These are phyloP conservation scores for Seira musarum DNA, from an alignment of 2,888 invertebrate species.

Conservation along the genomic window DNA sequence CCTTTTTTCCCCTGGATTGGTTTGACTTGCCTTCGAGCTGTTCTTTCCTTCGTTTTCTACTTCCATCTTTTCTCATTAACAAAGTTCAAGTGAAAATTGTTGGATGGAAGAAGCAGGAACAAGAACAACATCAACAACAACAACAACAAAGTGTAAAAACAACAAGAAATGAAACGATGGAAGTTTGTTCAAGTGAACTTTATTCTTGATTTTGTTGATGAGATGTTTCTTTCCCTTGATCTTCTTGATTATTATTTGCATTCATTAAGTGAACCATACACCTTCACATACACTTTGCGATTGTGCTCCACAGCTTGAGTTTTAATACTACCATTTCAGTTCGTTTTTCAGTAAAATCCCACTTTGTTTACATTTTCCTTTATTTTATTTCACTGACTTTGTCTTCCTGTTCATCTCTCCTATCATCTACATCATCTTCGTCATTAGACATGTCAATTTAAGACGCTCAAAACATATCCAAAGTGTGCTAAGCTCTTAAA, in stretches of 20 bases:
- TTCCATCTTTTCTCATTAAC: not conserved
- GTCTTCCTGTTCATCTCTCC: not conserved
- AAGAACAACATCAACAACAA: too few species aligned
- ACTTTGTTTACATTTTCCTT: conserved; percentile 19
- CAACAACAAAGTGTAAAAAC: conserved; percentile 2
- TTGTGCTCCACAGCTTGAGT: not conserved
- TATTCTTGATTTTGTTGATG: conserved; percentile 43
- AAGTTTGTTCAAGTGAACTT: conserved; percentile 34
- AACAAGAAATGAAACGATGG: too few species aligned
- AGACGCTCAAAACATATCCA: too few species aligned
- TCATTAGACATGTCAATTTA: too few species aligned
- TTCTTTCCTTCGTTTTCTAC: too few species aligned
- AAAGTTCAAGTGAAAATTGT: conserved; percentile 7
- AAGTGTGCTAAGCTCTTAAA: too few species aligned
- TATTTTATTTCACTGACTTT: conserved; percentile 18
- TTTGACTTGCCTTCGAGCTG: too few species aligned
- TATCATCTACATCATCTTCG: too few species aligned
- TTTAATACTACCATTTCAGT: too few species aligned
- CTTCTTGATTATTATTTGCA: conserved; percentile 55
- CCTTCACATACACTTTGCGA: not conserved
- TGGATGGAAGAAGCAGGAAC: too few species aligned
- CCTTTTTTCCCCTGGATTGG: too few species aligned
- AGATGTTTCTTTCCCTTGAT: conserved; percentile 35
- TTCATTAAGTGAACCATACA: conserved; percentile 36
- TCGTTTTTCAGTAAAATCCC: not conserved